Conservation (phyloP, 2,888 invertebrate species). For the Patella depressa region DNA sequence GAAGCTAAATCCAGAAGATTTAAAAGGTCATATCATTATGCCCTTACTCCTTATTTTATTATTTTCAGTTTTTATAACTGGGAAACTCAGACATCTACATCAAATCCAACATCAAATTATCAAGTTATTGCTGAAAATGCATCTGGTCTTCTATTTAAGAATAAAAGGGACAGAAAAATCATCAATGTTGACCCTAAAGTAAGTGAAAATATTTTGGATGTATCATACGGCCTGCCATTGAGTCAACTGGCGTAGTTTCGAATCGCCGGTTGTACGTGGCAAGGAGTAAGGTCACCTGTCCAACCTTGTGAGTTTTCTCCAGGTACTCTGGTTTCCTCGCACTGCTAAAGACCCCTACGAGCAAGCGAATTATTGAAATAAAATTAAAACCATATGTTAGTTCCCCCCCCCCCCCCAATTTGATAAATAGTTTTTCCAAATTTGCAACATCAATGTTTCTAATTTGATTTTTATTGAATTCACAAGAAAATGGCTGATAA, state of each 20-base stretch:
- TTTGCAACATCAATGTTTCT: background rate
- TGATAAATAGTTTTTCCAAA: background rate
- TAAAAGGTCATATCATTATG: too few relatives aligned
- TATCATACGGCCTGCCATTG: too few relatives aligned
- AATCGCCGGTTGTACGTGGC: too few relatives aligned
- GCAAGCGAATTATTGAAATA: too few relatives aligned
- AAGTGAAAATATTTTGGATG: conserved; percentile 17
- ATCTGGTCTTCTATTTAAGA: conserved; percentile 83
- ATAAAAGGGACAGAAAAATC: conserved; percentile 83
- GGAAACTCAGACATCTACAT: conserved; percentile 79
- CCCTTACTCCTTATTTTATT: background rate
- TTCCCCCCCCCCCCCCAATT: background rate
- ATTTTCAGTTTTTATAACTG: conserved; percentile 78
- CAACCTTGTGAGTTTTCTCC: too few relatives aligned
- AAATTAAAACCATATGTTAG: too few relatives aligned
- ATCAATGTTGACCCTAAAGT: conserved; percentile 80
- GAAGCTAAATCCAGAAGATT: too few relatives aligned
- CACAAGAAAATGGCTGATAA: background rate
- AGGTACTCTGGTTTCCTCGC: too few relatives aligned
- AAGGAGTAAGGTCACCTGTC: too few relatives aligned
- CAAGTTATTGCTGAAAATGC: conserved; percentile 82
- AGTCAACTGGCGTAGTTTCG: too few relatives aligned
- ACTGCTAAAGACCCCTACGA: too few relatives aligned
- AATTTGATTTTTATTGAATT: background rate
- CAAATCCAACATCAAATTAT: conserved; percentile 85